Conservation (phyloP, 2,888 invertebrate genomes). For the Papilio gigon region DNA sequence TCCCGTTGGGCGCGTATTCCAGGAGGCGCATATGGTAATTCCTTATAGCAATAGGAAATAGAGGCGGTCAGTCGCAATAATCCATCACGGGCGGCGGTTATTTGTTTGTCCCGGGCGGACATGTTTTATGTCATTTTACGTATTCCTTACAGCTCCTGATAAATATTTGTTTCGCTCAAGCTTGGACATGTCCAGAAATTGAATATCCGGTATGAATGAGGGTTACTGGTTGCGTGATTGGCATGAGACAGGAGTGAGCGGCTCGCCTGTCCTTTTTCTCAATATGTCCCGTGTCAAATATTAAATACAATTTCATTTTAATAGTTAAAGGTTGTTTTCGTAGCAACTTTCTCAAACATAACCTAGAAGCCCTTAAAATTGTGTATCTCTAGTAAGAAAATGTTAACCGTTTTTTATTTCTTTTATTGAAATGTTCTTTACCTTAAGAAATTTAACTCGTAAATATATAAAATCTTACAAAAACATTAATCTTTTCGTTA, state of each 20-base stretch:
- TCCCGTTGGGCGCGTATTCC: constrained; percentile 56
- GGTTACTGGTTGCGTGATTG: constrained; percentile 69
- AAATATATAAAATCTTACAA: background rate
- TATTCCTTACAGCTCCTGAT: constrained; percentile 82
- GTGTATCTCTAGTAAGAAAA: too few relatives aligned
- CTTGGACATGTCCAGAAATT: constrained; percentile 79
- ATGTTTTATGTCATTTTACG: constrained; percentile 80
- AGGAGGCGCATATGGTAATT: constrained; percentile 81
- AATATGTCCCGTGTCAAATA: constrained; percentile 3
- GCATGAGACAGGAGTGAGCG: constrained; percentile 54
- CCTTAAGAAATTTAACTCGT: background rate
- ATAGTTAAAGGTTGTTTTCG: too few relatives aligned
- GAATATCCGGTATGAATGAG: constrained; percentile 74
- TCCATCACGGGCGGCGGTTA: constrained; percentile 74
- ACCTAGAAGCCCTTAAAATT: too few relatives aligned
- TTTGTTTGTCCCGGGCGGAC: constrained; percentile 71
- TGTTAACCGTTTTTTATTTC: too few relatives aligned
- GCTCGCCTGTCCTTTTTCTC: constrained; percentile 13
- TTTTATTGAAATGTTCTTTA: too few relatives aligned
- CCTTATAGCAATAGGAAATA: constrained; percentile 82
- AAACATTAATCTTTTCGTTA: constrained; percentile 33
- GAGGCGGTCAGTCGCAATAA: constrained; percentile 82
- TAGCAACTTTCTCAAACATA: too few relatives aligned
- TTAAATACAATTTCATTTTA: too few relatives aligned
- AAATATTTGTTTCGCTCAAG: constrained; percentile 79